Evolutionary conservation across 1,140 invertebrate genomes (phyloP).

Genomic region (Epicauta chinensis): DNA sequence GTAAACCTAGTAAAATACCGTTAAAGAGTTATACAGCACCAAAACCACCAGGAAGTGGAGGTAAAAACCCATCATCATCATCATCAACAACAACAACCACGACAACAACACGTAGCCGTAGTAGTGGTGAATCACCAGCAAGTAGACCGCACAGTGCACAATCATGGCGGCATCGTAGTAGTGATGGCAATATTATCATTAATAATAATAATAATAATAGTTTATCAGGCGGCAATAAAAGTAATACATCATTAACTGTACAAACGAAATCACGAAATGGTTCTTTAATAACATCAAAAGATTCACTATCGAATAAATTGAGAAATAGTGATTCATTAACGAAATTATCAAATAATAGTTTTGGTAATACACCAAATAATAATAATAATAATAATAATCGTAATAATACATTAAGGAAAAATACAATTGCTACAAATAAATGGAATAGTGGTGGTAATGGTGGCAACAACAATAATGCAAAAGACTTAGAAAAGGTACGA

Average conservation of each 20-base stretch:
- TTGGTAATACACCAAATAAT: conserved; percentile 13
- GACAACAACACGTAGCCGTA: conserved; percentile 41
- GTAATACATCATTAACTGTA: conserved; percentile 26
- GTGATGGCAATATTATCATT: conserved; percentile 24
- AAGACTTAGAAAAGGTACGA: conserved; percentile 54
- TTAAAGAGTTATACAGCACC: conserved; percentile 48
- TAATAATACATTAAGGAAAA: conserved; percentile 4
- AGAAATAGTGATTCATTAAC: conserved; percentile 46
- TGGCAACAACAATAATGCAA: conserved; percentile 9
- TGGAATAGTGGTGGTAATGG: conserved; percentile 1
- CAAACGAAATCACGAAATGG: conserved; percentile 41
- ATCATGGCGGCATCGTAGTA: conserved; percentile 41
- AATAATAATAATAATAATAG: conserved; percentile 11
- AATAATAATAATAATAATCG: conserved; percentile 7
- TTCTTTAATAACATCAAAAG: conserved; percentile 47
- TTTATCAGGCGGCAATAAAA: conserved; percentile 24
- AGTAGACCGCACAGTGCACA: conserved; percentile 46
- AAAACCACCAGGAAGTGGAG: conserved; percentile 49
- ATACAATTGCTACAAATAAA: conserved; percentile 1
- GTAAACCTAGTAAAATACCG: conserved; percentile 65
- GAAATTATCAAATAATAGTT: conserved; percentile 24
- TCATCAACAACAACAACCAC: no score
- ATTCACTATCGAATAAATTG: conserved; percentile 53
- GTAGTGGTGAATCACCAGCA: conserved; percentile 42
- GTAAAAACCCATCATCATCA: conserved; percentile 40